Evolutionary conservation across 2,888 invertebrate species (phyloP).

Genomic region (Acholoe squamosa): DNA sequence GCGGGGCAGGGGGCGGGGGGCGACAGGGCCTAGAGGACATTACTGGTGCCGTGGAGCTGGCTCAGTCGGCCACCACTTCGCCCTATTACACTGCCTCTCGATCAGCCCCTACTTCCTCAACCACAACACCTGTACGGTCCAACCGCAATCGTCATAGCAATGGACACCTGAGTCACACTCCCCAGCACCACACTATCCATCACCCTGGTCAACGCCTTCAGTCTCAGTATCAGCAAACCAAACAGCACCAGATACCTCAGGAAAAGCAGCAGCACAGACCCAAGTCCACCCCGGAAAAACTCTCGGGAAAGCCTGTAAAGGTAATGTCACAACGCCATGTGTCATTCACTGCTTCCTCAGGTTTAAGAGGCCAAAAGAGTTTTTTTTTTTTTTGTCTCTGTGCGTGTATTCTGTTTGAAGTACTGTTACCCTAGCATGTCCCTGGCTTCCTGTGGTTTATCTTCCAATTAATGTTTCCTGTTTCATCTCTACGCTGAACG

Average conservation of each 20-base stretch:
- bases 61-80: not conserved
- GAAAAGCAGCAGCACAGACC: not conserved
- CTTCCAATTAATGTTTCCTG: too few relatives aligned
- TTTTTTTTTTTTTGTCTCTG: too few relatives aligned
- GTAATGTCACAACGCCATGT: not conserved
- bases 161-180: not conserved
- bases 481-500: too few relatives aligned
- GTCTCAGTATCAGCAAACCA: not conserved
- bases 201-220: not conserved
- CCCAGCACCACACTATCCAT: constrained; percentile 21
- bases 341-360: not conserved
- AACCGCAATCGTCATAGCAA: constrained; percentile 59
- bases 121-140: constrained; percentile 29
- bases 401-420: too few relatives aligned
- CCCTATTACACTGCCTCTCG: not conserved
- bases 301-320: constrained; percentile 40
- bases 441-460: too few relatives aligned
- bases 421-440: too few relatives aligned
- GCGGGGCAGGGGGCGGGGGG: constrained; percentile 12
- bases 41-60: constrained; percentile 7
- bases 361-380: too few relatives aligned
- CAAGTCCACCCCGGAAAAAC: not conserved
- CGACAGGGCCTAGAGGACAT: not conserved
- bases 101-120: constrained; percentile 33
- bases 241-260: not conserved